phyloP scores from a whole-genome alignment of 2,113 vertebrate genomes.

The Sialia sialis region DNA sequence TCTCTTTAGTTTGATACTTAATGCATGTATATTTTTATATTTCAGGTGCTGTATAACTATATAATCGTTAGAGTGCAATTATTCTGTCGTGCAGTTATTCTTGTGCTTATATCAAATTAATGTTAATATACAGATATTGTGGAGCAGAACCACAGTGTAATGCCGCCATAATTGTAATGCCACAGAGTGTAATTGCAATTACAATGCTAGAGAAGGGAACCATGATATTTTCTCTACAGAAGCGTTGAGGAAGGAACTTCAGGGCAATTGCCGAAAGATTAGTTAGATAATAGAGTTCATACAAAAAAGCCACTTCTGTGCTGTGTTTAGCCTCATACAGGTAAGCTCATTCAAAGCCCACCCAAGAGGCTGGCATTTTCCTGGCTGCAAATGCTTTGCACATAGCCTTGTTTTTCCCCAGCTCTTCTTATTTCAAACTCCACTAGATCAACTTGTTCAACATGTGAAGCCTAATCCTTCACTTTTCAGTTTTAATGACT shows the following conservation, averaged over 20 bases:
- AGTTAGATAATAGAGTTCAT: neutral
- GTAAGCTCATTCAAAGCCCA: neutral
- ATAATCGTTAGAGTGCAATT: conserved; percentile 62
- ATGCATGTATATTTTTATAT: conserved; percentile 60
- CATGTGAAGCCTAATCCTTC: neutral
- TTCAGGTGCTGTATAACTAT: conserved; percentile 51
- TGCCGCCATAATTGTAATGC: conserved; percentile 18
- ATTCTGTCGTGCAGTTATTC: conserved; percentile 50
- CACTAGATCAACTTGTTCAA: neutral
- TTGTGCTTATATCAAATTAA: conserved; percentile 53
- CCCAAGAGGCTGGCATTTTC: neutral
- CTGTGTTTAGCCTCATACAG: neutral
- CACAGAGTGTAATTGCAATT: conserved; percentile 5
- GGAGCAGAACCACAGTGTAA: conserved; percentile 28
- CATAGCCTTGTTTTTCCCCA: fast-evolving
- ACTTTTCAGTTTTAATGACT: neutral
- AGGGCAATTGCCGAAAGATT: neutral
- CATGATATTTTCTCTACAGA: neutral
- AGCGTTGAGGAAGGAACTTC: neutral
- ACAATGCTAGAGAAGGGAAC: neutral
- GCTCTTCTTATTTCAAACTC: neutral
- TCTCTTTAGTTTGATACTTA: conserved; percentile 55
- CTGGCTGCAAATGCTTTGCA: neutral
- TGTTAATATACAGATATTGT: conserved; percentile 46
- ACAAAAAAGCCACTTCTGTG: neutral